These are phyloP conservation scores for Symphodus melops DNA, from an alignment of 2,113 vertebrate genomes.

Conservation along the genomic window DNA sequence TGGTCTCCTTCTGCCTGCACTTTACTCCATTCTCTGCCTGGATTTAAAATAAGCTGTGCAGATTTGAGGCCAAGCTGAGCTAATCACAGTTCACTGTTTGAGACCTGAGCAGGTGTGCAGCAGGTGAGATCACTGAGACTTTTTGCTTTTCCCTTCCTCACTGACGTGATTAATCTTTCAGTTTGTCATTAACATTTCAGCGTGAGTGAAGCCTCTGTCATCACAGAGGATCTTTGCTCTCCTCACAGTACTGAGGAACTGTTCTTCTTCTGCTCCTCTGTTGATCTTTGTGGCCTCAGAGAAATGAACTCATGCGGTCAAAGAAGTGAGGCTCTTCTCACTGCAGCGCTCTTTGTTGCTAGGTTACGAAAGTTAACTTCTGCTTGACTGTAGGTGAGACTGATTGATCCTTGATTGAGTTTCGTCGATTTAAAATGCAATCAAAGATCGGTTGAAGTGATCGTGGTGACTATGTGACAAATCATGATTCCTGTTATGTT, in stretches of 20 bases:
- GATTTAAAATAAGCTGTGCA: slow-evolving; percentile 25
- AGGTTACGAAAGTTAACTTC: too few relatives aligned
- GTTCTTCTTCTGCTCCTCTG: too few relatives aligned
- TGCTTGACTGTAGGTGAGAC: too few relatives aligned
- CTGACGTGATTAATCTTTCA: slow-evolving; percentile 19
- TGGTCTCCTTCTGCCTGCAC: neutral
- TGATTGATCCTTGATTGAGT: too few relatives aligned
- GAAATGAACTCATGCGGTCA: too few relatives aligned
- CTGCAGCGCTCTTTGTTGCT: too few relatives aligned
- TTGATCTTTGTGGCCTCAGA: too few relatives aligned
- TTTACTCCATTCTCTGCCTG: neutral
- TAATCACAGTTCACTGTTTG: slow-evolving; percentile 20
- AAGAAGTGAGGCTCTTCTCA: too few relatives aligned
- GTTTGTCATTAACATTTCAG: slow-evolving; percentile 31
- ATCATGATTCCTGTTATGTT: too few relatives aligned
- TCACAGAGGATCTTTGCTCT: slow-evolving; percentile 17
- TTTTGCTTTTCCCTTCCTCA: neutral
- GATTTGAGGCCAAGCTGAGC: slow-evolving; percentile 27
- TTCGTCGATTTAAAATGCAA: too few relatives aligned
- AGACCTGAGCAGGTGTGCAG: slow-evolving; percentile 29
- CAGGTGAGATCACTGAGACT: neutral
- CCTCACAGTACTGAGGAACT: neutral
- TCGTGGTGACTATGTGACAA: too few relatives aligned
- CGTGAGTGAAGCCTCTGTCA: neutral
- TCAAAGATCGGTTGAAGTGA: too few relatives aligned